These are phyloP conservation scores for Ornithoptera priamus DNA, from an alignment of 2,888 invertebrate species.

Conservation along the genomic window DNA sequence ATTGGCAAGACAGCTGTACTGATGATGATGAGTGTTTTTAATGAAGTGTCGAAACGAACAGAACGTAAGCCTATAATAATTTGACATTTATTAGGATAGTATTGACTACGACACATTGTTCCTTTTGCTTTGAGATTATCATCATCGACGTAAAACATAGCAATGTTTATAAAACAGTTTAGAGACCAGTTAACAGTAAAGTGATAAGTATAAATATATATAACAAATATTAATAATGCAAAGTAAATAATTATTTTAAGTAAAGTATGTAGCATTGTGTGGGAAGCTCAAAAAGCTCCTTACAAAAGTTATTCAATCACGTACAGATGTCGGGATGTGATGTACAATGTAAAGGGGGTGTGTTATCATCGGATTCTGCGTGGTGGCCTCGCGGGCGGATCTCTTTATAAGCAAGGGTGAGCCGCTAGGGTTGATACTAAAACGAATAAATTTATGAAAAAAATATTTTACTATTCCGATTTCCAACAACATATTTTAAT, in stretches of 20 bases:
- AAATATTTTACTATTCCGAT: not conserved
- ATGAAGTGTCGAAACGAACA: too few species aligned
- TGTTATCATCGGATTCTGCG: conserved; percentile 29
- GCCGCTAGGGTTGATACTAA: conserved; percentile 20
- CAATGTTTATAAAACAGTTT: too few species aligned
- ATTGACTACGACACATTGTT: too few species aligned
- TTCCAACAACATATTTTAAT: too few species aligned
- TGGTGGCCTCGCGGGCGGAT: conserved; percentile 25
- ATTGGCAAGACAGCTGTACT: too few species aligned
- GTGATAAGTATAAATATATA: too few species aligned
- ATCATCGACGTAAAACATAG: too few species aligned
- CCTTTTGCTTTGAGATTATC: too few species aligned
- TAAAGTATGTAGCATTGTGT: conserved; percentile 11
- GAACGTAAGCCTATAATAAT: too few species aligned
- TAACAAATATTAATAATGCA: not conserved
- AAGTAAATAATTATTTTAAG: conserved; percentile 27
- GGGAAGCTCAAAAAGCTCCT: conserved; percentile 18
- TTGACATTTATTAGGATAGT: too few species aligned
- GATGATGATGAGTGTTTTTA: too few species aligned
- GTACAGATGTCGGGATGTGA: conserved; percentile 30
- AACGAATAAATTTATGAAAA: not conserved
- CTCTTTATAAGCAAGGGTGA: conserved; percentile 29
- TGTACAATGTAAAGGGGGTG: conserved; percentile 30
- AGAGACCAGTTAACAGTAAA: too few species aligned
- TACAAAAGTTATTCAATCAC: conserved; percentile 29